Evolutionary conservation across 2,797 vertebrate genomes (phyloP).

Genomic region (Sebastes taczanowskii): DNA sequence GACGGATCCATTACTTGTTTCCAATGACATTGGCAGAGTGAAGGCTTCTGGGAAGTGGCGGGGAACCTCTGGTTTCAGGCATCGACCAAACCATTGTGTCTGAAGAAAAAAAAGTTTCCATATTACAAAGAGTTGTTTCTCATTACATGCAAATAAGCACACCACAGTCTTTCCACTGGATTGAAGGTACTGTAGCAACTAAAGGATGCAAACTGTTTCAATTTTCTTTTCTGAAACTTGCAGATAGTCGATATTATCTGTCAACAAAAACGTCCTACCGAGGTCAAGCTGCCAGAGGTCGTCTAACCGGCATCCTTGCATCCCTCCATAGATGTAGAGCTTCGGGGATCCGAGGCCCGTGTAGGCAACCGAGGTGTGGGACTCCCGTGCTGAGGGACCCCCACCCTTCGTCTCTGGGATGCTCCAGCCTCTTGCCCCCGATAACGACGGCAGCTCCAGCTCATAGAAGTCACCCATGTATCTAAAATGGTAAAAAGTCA

Average conservation of each 20-base stretch:
- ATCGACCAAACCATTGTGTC: constrained; percentile 95
- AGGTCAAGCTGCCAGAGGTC: constrained; percentile 97
- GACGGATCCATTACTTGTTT: constrained; percentile 88
- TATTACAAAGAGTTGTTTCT: not conserved
- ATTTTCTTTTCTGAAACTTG: not conserved
- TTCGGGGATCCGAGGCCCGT: constrained; percentile 86
- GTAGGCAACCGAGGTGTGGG: constrained; percentile 91
- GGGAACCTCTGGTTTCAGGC: constrained; percentile 86
- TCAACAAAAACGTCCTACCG: constrained; percentile 73
- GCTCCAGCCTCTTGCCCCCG: constrained; percentile 92
- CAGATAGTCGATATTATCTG: not conserved
- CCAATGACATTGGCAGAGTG: constrained; percentile 94
- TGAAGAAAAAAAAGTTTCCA: constrained; percentile 60
- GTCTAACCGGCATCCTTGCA: constrained; percentile 91
- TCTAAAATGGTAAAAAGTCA: constrained; percentile 63
- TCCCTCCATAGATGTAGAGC: constrained; percentile 95
- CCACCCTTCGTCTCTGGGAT: constrained; percentile 90
- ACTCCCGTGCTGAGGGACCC: constrained; percentile 91
- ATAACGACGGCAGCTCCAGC: constrained; percentile 91
- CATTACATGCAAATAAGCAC: not conserved
- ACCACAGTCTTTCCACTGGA: not conserved
- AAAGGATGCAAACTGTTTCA: not conserved
- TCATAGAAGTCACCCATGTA: constrained; percentile 96
- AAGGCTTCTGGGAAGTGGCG: constrained; percentile 93
- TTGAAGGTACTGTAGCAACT: not conserved